Evolutionary conservation across 1,140 invertebrate genomes (phyloP).

Genomic region (Drosophila sp.): DNA sequence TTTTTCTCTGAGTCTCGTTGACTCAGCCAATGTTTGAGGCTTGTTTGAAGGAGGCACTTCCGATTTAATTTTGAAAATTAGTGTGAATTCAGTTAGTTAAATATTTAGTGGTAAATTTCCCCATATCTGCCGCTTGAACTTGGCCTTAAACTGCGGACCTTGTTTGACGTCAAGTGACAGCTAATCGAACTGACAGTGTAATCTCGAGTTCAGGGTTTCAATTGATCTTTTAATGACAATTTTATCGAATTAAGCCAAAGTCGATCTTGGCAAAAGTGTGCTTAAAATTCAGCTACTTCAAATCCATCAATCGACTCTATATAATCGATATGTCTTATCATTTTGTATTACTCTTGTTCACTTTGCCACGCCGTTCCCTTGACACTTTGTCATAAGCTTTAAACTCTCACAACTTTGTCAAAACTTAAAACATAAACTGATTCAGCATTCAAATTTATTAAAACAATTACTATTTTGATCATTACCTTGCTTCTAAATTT

Average conservation of each 20-base stretch:
- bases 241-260: slow-evolving; percentile 29
- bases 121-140: slow-evolving; percentile 55
- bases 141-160: slow-evolving; percentile 58
- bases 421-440: no score
- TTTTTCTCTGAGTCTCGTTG: slow-evolving; percentile 63
- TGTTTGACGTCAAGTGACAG: slow-evolving; percentile 46
- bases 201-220: slow-evolving; percentile 59
- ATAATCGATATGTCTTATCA: no score
- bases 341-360: no score
- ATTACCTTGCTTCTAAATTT: no score
- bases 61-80: slow-evolving; percentile 40
- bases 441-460: no score
- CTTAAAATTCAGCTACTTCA: neutral
- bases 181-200: slow-evolving; percentile 40
- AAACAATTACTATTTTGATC: no score
- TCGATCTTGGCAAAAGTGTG: slow-evolving; percentile 1
- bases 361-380: no score
- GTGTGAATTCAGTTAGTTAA: slow-evolving; percentile 25
- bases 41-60: slow-evolving; percentile 57
- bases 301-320: neutral
- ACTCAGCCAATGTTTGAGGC: slow-evolving; percentile 45
- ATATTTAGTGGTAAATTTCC: slow-evolving; percentile 64
- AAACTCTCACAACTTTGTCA: no score
- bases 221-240: slow-evolving; percentile 39
- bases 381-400: no score